Conservation (phyloP, 2,888 invertebrate species). For the Erebia palarica region DNA sequence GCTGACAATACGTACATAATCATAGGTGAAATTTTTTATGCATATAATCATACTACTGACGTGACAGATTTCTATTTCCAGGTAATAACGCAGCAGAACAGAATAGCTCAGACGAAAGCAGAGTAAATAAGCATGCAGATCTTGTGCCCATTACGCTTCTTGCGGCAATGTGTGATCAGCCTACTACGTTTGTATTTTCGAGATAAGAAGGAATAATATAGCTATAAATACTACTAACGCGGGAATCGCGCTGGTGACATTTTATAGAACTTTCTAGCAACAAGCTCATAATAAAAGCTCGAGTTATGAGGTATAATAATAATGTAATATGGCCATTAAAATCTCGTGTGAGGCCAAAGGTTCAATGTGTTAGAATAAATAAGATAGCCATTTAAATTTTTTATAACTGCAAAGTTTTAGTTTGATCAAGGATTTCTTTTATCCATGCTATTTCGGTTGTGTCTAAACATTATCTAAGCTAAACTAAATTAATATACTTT, state of each 20-base stretch:
- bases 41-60: too few relatives aligned
- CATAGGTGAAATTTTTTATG: too few relatives aligned
- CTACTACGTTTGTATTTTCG: not conserved
- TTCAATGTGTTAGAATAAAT: conserved; percentile 11
- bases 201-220: conserved; percentile 21
- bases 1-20: too few relatives aligned
- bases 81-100: too few relatives aligned
- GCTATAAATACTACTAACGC: conserved; percentile 15
- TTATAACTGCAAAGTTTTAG: not conserved
- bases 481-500: too few relatives aligned
- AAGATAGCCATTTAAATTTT: not conserved
- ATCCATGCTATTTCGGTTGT: not conserved
- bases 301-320: conserved; percentile 20
- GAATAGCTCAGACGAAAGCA: too few relatives aligned
- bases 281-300: conserved; percentile 20
- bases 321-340: conserved; percentile 20
- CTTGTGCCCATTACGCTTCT: not conserved
- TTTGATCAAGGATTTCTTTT: conserved; percentile 10
- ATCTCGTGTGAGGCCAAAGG: conserved; percentile 17
- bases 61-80: too few relatives aligned
- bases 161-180: not conserved
- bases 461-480: too few relatives aligned
- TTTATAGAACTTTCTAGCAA: conserved; percentile 23
- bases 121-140: too few relatives aligned
- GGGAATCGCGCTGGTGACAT: conserved; percentile 23